Conservation (phyloP, 2,888 invertebrate genomes). For the Mimachlamys varia region DNA sequence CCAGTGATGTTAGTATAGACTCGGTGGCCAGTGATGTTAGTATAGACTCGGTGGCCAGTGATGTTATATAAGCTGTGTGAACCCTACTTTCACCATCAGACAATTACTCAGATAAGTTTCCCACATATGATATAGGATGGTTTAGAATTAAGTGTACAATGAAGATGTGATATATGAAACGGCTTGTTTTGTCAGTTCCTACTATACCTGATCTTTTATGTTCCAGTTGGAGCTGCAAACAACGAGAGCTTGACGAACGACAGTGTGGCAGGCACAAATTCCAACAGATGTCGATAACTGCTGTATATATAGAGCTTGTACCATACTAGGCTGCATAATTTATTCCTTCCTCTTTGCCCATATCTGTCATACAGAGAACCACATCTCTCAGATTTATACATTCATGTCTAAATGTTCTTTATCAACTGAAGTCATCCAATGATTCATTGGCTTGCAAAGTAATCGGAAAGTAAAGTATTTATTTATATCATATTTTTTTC, state of each 20-base stretch:
- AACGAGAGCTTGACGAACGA: slow-evolving; percentile 62
- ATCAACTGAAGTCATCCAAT: background rate
- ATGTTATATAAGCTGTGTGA: background rate
- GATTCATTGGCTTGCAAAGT: background rate
- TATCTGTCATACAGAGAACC: background rate
- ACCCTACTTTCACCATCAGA: background rate
- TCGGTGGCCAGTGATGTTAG: too few relatives aligned
- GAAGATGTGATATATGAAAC: background rate
- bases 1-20: too few relatives aligned
- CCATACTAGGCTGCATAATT: slow-evolving; percentile 31
- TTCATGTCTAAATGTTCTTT: slow-evolving; percentile 24
- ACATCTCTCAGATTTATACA: slow-evolving; percentile 20
- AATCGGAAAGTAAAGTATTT: background rate
- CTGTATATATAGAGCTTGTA: slow-evolving; percentile 40
- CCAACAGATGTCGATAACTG: slow-evolving; percentile 56
- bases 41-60: too few relatives aligned
- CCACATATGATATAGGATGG: background rate
- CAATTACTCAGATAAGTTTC: background rate
- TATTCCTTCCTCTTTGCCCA: slow-evolving; percentile 17
- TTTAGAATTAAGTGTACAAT: background rate
- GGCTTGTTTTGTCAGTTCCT: background rate
- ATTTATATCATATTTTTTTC: background rate
- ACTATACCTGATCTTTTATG: background rate
- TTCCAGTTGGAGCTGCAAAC: slow-evolving; percentile 65
- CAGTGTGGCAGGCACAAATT: slow-evolving; percentile 60